These are phyloP conservation scores for Tryphoninae sp. DNA, from an alignment of 2,888 invertebrate species.

Conservation along the genomic window DNA sequence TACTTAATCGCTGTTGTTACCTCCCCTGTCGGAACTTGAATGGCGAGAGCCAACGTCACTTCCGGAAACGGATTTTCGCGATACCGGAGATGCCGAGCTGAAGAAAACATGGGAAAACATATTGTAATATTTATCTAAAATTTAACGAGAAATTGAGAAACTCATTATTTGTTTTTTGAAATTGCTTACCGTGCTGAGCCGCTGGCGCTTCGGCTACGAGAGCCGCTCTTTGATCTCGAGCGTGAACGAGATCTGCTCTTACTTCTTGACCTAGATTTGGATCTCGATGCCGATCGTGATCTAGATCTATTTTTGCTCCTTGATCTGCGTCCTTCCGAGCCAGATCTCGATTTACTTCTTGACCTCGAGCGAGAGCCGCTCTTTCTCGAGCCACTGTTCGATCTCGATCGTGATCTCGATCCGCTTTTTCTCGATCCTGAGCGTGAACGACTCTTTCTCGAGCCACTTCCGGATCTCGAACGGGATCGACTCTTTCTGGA, in stretches of 20 bases:
- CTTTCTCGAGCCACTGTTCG: constrained; percentile 77
- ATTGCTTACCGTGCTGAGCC: constrained; percentile 74
- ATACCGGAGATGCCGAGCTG: constrained; percentile 83
- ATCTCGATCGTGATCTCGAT: constrained; percentile 77
- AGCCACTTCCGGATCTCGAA: constrained; percentile 76
- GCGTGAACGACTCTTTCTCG: constrained; percentile 80
- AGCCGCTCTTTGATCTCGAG: constrained; percentile 74
- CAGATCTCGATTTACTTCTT: constrained; percentile 79
- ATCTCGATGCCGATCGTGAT: constrained; percentile 67
- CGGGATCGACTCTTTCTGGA: constrained; percentile 78
- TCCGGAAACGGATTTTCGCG: constrained; percentile 85
- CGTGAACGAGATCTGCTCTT: constrained; percentile 72
- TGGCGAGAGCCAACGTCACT: constrained; percentile 81
- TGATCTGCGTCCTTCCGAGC: constrained; percentile 72
- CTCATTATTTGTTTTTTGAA: background rate
- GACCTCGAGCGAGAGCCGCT: constrained; percentile 81
- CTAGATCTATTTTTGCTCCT: constrained; percentile 64
- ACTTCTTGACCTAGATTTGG: constrained; percentile 70
- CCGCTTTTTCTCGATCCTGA: constrained; percentile 75
- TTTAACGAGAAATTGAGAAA: background rate
- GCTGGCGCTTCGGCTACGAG: constrained; percentile 75
- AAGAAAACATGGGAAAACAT: constrained; percentile 27
- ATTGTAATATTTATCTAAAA: background rate
- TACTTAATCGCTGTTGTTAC: constrained; percentile 59
- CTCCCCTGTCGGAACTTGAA: constrained; percentile 68